Percentiles rank a stretch among this genome's conserved stretches.
Conservation (phyloP, 2,113 vertebrate genomes). For the Anarrhichthys ocellatus region DNA sequence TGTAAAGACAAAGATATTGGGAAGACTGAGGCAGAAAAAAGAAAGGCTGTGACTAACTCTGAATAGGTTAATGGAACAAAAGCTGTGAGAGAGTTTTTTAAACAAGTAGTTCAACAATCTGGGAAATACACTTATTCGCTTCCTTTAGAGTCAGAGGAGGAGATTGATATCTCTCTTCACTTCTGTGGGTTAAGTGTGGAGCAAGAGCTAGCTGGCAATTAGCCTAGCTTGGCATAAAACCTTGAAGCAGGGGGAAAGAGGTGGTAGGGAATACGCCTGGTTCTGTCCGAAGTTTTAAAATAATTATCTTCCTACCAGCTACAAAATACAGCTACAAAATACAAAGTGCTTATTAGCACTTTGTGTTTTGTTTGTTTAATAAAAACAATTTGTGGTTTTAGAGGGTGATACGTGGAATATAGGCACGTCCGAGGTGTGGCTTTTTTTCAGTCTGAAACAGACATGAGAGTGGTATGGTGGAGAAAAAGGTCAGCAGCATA, state of each 20-base stretch:
- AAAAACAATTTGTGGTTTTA: background rate
- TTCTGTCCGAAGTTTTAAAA: background rate
- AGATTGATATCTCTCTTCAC: background rate
- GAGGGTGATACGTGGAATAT: background rate
- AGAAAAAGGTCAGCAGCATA: background rate
- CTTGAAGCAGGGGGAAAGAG: background rate
- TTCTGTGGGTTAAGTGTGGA: background rate
- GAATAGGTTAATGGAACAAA: background rate
- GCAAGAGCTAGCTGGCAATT: background rate
- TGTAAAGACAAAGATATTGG: background rate
- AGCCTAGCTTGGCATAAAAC: background rate
- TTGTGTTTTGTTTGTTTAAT: background rate
- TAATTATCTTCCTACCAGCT: background rate
- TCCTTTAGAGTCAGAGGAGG: background rate
- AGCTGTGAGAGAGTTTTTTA: background rate
- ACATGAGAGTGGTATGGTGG: background rate
- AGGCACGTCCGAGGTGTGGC: background rate
- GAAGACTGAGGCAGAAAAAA: background rate
- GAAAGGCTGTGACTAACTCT: background rate
- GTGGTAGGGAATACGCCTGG: background rate
- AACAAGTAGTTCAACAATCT: background rate
- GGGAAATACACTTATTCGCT: background rate
- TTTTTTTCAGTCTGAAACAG: background rate
- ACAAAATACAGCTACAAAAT: too few species aligned
- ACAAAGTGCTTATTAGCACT: background rate